Conservation (phyloP, 2,113 vertebrate species). For the Coptodon bakossiorum region DNA sequence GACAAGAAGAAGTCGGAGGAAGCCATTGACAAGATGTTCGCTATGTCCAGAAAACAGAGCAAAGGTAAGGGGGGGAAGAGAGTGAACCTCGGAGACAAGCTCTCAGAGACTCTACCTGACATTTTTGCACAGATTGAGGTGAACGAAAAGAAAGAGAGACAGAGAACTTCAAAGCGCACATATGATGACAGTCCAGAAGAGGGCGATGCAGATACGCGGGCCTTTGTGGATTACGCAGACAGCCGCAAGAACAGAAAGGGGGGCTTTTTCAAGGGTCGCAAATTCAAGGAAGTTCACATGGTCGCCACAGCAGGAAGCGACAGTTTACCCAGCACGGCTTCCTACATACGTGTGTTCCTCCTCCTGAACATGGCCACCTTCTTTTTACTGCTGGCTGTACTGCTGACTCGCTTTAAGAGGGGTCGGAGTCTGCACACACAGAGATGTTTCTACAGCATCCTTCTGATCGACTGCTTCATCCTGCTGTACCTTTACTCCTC, state of each 20-base stretch:
- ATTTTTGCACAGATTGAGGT: constrained; percentile 94
- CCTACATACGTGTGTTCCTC: constrained; percentile 89
- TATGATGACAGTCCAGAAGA: constrained; percentile 85
- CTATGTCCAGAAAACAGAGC: constrained; percentile 76
- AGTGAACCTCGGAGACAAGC: constrained; percentile 75
- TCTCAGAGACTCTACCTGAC: constrained; percentile 82
- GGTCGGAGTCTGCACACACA: constrained; percentile 85
- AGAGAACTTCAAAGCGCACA: constrained; percentile 78
- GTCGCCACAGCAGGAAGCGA: constrained; percentile 66
- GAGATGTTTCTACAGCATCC: constrained; percentile 87
- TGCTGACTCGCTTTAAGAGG: constrained; percentile 85
- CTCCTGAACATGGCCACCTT: constrained; percentile 94
- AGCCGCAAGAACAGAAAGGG: constrained; percentile 74
- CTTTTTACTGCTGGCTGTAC: constrained; percentile 86
- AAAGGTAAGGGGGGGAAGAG: constrained; percentile 77
- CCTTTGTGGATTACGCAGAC: constrained; percentile 86
- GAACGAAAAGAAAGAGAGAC: constrained; percentile 84
- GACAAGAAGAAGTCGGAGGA: constrained; percentile 88
- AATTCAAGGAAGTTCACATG: constrained; percentile 73
- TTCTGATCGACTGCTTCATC: constrained; percentile 88
- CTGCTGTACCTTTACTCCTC: constrained; percentile 92
- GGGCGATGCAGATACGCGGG: constrained; percentile 81
- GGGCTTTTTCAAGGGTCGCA: constrained; percentile 62
- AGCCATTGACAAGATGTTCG: constrained; percentile 85
- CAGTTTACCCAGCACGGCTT: constrained; percentile 70